Evolutionary conservation across 1,140 invertebrate species (phyloP).

Genomic region (Drosophila obscura): DNA sequence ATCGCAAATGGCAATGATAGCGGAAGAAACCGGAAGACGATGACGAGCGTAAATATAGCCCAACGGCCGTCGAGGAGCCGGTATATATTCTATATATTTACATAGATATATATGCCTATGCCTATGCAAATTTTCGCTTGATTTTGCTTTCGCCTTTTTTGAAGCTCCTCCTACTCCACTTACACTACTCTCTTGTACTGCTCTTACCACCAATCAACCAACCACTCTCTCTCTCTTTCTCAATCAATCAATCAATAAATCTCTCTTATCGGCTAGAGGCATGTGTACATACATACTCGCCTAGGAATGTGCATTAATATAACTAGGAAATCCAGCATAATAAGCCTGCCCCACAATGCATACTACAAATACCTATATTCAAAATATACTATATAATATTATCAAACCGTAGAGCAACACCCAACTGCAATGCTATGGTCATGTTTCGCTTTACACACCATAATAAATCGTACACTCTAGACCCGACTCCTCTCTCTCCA

Average conservation of each 20-base stretch:
- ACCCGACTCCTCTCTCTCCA: not conserved
- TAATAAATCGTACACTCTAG: slow-evolving; percentile 8
- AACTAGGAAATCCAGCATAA: slow-evolving; percentile 40
- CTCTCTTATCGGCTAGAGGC: slow-evolving; percentile 62
- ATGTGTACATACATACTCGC: slow-evolving; percentile 69
- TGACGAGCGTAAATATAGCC: slow-evolving; percentile 86
- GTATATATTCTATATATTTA: slow-evolving; percentile 83
- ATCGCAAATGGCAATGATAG: slow-evolving; percentile 62
- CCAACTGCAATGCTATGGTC: slow-evolving; percentile 61
- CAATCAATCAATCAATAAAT: too few relatives aligned
- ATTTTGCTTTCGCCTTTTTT: slow-evolving; percentile 64
- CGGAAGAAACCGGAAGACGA: slow-evolving; percentile 78
- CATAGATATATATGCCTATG: slow-evolving; percentile 44
- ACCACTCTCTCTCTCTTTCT: not conserved
- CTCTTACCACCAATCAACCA: slow-evolving; percentile 18
- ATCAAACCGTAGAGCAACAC: slow-evolving; percentile 42
- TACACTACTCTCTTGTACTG: slow-evolving; percentile 38
- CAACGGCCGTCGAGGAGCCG: slow-evolving; percentile 87
- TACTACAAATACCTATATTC: slow-evolving; percentile 2
- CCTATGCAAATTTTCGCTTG: slow-evolving; percentile 58
- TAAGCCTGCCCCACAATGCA: slow-evolving; percentile 32
- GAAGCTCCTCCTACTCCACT: slow-evolving; percentile 49
- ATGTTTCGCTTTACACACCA: slow-evolving; percentile 62
- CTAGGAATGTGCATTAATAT: slow-evolving; percentile 67
- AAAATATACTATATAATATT: slow-evolving; percentile 34